phyloP scores from a whole-genome alignment of 2,113 vertebrate genomes.

The Jaculus jaculus region DNA sequence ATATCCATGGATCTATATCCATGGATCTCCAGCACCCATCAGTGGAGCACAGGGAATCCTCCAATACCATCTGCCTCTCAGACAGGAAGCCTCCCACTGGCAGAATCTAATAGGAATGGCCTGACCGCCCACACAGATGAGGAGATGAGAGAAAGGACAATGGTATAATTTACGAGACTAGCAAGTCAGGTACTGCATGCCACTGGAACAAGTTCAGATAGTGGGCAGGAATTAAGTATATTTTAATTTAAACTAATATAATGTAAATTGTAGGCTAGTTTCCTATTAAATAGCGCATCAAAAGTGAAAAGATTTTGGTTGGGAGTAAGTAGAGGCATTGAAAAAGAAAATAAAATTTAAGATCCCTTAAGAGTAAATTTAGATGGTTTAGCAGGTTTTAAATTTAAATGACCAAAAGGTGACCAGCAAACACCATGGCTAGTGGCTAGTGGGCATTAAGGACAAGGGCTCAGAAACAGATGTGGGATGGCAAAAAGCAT shows the following conservation, averaged over 20 bases:
- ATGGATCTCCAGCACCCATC: background rate
- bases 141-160: background rate
- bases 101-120: background rate
- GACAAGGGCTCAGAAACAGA: background rate
- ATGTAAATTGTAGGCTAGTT: background rate
- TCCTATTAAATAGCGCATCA: background rate
- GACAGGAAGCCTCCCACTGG: background rate
- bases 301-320: constrained; percentile 1
- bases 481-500: background rate
- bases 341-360: constrained; percentile 4
- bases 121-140: background rate
- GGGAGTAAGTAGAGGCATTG: background rate
- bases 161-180: background rate
- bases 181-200: background rate
- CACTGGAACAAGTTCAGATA: background rate
- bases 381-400: background rate
- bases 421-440: background rate
- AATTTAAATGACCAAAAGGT: background rate
- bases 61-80: background rate
- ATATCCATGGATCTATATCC: no score
- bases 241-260: constrained; percentile 19
- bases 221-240: background rate
- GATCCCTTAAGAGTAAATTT: background rate
- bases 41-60: background rate
- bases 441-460: background rate